Conservation (phyloP, 2,113 vertebrate genomes). For the Morphnarchus princeps region DNA sequence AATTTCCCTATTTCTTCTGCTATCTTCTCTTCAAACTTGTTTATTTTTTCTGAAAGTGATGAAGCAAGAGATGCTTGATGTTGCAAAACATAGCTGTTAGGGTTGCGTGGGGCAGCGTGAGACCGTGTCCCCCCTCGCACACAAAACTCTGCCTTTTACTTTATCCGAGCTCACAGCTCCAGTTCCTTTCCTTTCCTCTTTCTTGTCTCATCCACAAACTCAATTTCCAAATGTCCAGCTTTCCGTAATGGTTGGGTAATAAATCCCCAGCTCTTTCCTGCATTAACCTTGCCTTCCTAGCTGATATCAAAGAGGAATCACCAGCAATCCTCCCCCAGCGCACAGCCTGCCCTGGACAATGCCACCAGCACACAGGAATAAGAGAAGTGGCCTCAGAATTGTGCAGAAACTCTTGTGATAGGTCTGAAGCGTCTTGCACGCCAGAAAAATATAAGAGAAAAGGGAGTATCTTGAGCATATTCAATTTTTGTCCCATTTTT, state of each 20-base stretch:
- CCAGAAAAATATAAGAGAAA: neutral
- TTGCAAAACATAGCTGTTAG: neutral
- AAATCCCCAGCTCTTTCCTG: neutral
- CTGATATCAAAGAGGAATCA: neutral
- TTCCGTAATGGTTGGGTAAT: neutral
- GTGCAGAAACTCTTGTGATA: neutral
- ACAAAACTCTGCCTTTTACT: neutral
- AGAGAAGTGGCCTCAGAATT: neutral
- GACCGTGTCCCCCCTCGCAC: rapidly evolving
- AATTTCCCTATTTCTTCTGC: neutral
- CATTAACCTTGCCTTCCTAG: neutral
- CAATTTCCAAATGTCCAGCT: neutral
- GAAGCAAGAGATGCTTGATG: neutral
- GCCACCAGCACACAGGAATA: neutral
- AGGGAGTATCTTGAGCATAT: neutral
- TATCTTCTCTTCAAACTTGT: neutral
- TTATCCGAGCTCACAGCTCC: neutral
- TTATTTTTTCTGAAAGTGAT: neutral
- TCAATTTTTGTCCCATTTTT: neutral
- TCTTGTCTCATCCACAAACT: neutral
- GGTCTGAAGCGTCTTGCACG: neutral
- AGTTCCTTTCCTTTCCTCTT: neutral
- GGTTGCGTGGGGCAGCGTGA: neutral
- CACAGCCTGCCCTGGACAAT: neutral
- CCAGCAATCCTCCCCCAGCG: neutral